Evolutionary conservation across 2,888 invertebrate genomes (phyloP).

Genomic region (Cactoblastis cactorum): DNA sequence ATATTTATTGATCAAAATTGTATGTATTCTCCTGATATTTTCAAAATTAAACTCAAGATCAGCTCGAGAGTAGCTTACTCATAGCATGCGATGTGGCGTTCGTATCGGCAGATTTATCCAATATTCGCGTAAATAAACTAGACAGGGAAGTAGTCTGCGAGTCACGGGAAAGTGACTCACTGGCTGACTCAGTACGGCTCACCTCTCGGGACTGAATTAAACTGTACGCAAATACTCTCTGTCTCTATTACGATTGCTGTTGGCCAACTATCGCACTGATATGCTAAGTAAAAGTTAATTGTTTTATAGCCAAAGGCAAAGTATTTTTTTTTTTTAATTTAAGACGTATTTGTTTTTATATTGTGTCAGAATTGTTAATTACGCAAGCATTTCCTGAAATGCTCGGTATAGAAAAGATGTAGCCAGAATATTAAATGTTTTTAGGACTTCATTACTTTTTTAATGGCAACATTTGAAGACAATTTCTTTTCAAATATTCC

Average conservation of each 20-base stretch:
- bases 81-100: slow-evolving; percentile 6
- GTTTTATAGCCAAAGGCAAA: too few relatives aligned
- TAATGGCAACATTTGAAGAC: background rate
- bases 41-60: background rate
- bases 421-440: too few relatives aligned
- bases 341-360: too few relatives aligned
- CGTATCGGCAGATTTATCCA: slow-evolving; percentile 28
- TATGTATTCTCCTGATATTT: background rate
- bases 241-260: slow-evolving; percentile 24
- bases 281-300: background rate
- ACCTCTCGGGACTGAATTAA: slow-evolving; percentile 42
- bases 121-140: slow-evolving; percentile 38
- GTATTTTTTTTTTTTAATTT: too few relatives aligned
- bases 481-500: background rate
- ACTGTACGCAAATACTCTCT: slow-evolving; percentile 20
- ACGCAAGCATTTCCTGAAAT: too few relatives aligned
- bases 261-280: slow-evolving; percentile 22
- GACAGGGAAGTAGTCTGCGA: slow-evolving; percentile 29
- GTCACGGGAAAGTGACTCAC: slow-evolving; percentile 30
- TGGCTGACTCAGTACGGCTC: slow-evolving; percentile 37
- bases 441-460: background rate
- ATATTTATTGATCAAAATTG: too few relatives aligned
- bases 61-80: slow-evolving; percentile 8
- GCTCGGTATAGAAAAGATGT: too few relatives aligned
- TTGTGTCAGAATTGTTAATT: too few relatives aligned